phyloP scores from a whole-genome alignment of 2,113 vertebrate species.

The Salvelinus alpinus region DNA sequence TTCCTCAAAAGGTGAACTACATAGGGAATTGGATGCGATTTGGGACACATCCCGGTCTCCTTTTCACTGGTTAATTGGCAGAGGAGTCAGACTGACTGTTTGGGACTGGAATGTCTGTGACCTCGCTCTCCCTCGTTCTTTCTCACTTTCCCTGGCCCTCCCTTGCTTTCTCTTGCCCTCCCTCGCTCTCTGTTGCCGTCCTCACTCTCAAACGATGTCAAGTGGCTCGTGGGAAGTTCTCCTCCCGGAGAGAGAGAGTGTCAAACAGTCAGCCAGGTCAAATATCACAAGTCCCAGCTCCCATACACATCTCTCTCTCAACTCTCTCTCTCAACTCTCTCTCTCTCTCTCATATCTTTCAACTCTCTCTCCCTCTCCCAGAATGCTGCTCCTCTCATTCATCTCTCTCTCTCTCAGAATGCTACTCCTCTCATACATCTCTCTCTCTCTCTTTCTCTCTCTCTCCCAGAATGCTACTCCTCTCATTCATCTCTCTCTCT shows the following conservation, averaged over 20 bases:
- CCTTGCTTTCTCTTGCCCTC: conserved; percentile 1
- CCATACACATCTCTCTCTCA: conserved; percentile 35
- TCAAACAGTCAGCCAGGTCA: conserved; percentile 47
- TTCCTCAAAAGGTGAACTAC: no score
- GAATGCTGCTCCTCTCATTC: no score
- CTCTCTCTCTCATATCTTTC: background rate
- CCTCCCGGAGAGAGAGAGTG: conserved; percentile 13
- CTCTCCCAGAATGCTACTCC: conserved; percentile 2
- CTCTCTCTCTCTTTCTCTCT: conserved; percentile 7
- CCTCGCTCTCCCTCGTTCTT: background rate
- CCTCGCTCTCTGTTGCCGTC: background rate
- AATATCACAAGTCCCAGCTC: conserved; percentile 48
- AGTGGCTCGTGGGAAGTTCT: conserved; percentile 67
- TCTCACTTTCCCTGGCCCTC: background rate
- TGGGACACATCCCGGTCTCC: conserved; percentile 32
- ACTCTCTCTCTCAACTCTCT: no score
- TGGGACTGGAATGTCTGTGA: conserved; percentile 61
- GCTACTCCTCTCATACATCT: no score
- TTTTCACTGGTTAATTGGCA: conserved; percentile 58
- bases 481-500: conserved; percentile 16
- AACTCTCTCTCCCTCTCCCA: background rate
- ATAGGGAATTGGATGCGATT: no score
- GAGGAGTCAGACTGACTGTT: conserved; percentile 61
- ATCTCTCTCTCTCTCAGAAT: no score
- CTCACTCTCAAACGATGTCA: conserved; percentile 30